These are phyloP conservation scores for Drosophila kuntzei DNA, from an alignment of 2,888 invertebrate species.

Conservation along the genomic window DNA sequence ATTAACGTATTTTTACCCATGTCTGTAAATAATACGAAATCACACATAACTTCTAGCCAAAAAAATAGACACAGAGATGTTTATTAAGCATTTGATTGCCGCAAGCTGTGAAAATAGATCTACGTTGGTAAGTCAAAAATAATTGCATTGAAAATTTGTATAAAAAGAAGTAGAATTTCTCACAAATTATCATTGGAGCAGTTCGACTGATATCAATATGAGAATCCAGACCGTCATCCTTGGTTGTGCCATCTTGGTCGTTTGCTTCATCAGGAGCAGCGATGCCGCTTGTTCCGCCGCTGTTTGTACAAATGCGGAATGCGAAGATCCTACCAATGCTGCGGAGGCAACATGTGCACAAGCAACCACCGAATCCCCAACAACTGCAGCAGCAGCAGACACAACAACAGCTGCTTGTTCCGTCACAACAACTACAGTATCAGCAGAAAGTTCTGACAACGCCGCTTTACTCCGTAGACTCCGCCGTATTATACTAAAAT, in stretches of 20 bases:
- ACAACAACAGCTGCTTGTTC: background rate
- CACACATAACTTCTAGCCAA: background rate
- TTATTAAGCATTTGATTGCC: background rate
- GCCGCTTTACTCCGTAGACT: background rate
- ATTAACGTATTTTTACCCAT: background rate
- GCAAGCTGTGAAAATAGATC: background rate
- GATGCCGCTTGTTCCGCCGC: conserved; percentile 12
- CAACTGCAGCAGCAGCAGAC: background rate
- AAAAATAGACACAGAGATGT: background rate
- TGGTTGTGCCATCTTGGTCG: conserved; percentile 1
- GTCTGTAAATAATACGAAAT: background rate
- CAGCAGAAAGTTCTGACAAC: background rate
- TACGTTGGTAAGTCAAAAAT: background rate
- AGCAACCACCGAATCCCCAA: background rate
- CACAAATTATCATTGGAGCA: conserved; percentile 8
- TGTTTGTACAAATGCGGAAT: conserved; percentile 1
- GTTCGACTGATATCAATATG: conserved; percentile 14
- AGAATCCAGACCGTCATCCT: conserved; percentile 13
- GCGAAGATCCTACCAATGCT: background rate
- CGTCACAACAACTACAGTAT: background rate
- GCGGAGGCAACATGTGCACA: background rate
- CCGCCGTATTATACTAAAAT: too few relatives aligned
- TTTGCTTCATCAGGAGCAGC: conserved; percentile 4
- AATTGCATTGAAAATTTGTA: background rate
- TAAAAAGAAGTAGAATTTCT: background rate